These are phyloP conservation scores for Drosophila sturtevanti DNA, from an alignment of 1,140 invertebrate species.

Conservation along the genomic window DNA sequence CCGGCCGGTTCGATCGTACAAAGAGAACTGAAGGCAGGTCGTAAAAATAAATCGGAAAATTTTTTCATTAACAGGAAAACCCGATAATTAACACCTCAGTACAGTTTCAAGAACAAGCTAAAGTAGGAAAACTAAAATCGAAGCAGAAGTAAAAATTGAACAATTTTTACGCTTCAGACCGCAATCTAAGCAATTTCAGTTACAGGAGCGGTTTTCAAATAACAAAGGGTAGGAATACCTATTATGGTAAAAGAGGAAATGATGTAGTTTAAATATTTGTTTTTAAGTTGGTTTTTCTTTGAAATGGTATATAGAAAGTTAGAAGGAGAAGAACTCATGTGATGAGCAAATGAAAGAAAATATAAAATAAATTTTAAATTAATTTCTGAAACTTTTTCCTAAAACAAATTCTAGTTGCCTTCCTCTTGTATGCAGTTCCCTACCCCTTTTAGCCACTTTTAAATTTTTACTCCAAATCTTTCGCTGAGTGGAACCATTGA, in stretches of 20 bases:
- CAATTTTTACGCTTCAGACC: background rate
- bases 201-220: background rate
- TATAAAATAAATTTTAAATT: too few relatives aligned
- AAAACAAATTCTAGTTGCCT: background rate
- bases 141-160: slow-evolving; percentile 16
- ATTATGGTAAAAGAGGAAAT: too few relatives aligned
- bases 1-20: too few relatives aligned
- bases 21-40: slow-evolving; percentile 22
- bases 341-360: too few relatives aligned
- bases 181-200: background rate
- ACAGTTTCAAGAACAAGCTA: slow-evolving; percentile 38
- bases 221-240: too few relatives aligned
- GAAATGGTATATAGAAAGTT: too few relatives aligned
- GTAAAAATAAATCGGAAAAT: slow-evolving; percentile 42
- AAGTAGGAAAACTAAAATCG: slow-evolving; percentile 21
- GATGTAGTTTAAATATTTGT: too few relatives aligned
- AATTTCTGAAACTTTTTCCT: too few relatives aligned
- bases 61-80: slow-evolving; percentile 72
- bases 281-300: too few relatives aligned
- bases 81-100: slow-evolving; percentile 60
- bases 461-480: background rate
- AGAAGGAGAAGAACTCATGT: too few relatives aligned
- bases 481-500: background rate
- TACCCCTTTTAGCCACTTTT: background rate
- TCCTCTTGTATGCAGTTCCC: background rate